Conservation (phyloP, 2,797 vertebrate species). For the Loriculus beryllinus region DNA sequence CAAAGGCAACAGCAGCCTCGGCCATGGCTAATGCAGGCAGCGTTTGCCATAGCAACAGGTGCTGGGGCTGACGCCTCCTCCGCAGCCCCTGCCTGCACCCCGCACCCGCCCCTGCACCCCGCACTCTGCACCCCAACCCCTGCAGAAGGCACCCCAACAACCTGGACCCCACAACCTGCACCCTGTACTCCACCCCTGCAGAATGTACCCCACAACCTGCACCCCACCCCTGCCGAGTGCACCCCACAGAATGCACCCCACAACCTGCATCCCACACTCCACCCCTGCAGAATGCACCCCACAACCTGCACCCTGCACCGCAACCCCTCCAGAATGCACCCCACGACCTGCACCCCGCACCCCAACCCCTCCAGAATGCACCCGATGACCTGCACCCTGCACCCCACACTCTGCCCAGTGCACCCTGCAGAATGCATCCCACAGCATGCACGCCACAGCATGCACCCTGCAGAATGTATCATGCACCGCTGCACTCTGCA, state of each 20-base stretch:
- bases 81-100: background rate
- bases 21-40: slow-evolving; percentile 1
- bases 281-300: background rate
- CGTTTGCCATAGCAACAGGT: slow-evolving; percentile 54
- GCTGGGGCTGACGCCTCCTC: background rate
- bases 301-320: background rate
- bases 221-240: too few relatives aligned
- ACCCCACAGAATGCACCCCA: too few relatives aligned
- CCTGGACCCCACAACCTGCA: background rate
- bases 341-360: background rate
- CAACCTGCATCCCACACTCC: too few relatives aligned
- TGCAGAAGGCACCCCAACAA: too few relatives aligned
- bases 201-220: too few relatives aligned
- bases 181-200: background rate
- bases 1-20: background rate
- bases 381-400: background rate
- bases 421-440: background rate
- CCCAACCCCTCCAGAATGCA: background rate
- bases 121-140: background rate
- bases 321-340: background rate
- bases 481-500: background rate
- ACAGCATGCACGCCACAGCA: background rate
- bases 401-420: too few relatives aligned
- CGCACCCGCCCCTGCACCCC: background rate
- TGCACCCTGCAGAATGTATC: background rate